Base-by-base conservation (phyloP, 1,140 invertebrate species). In the Heliothis virescens region DNA sequence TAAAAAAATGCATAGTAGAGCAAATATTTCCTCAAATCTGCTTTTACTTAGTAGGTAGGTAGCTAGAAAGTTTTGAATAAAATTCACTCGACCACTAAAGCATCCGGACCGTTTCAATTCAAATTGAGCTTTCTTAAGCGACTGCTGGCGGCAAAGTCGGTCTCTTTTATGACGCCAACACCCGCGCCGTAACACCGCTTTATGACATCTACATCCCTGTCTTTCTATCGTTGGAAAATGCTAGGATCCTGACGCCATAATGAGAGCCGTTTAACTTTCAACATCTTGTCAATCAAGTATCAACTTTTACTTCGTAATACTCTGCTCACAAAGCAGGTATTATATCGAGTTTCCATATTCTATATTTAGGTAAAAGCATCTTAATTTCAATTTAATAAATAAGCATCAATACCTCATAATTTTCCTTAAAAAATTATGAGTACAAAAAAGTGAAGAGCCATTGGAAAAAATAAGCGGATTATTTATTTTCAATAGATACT, bases 181-280 rank as follows among this genome's bases (percentile, higher is more conserved):
- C 87, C 87, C 89, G 86, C 67, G 85, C 83, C 67, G 85, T 87
- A 86, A 88, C 82, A 79, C 80, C 59, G 78, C 82, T 93, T 92
- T 92, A 92, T 83, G 89, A 91, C 71, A 83, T 75, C 80, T 80
- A 81, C 88, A 88, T 87, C 86, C 87, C 87, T 84, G 87, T 87
- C 86, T 86, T 83, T 83, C 83, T 79, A 77, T 77, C 82, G 86
- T 89, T 90, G 83, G 71, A 85, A 88, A 90, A 81, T 87, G 85
- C 86, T 83, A 76, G 80, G 79, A 83, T 79, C 76, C 81, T 85
- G 82, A 82, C 62, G 82, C 65, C 76, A 81, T 80, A 73, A 84
- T 79, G 69, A 79, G 73, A 57, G 55, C 77, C 77, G 81, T 83
- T 74, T 84, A 80, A 85, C 82, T 86, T 76, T 83, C 78, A 80